Evolutionary conservation across 2,888 invertebrate species (phyloP).

Genomic region (Cerastis rubricosa): DNA sequence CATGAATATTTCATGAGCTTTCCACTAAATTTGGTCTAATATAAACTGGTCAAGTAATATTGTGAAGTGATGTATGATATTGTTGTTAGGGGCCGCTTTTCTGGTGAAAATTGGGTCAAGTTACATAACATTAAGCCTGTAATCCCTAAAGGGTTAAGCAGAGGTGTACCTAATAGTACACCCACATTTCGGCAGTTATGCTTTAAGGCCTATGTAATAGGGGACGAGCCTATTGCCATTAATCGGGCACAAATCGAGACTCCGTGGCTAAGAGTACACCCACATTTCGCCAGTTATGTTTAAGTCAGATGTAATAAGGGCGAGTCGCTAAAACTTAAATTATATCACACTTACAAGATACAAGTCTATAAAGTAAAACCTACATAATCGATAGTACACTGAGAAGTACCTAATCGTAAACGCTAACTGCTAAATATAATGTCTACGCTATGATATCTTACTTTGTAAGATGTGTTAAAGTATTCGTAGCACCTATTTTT

Average conservation of each 20-base stretch:
- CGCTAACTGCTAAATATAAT: constrained; percentile 14
- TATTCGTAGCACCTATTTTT: constrained; percentile 4
- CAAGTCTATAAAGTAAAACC: constrained; percentile 13
- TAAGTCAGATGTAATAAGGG: too few species aligned
- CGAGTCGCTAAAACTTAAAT: neutral
- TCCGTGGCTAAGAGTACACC: too few species aligned
- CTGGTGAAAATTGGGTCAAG: constrained; percentile 22
- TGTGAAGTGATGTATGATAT: constrained; percentile 27
- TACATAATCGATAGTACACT: neutral
- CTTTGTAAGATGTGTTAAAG: constrained; percentile 8
- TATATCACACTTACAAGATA: neutral
- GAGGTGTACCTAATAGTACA: too few species aligned
- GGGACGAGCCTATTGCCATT: too few species aligned
- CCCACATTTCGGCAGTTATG: too few species aligned
- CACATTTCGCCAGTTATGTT: too few species aligned
- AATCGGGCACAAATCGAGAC: too few species aligned
- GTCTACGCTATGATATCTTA: neutral
- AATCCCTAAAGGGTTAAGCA: too few species aligned
- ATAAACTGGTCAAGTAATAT: constrained; percentile 41
- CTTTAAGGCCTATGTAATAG: neutral
- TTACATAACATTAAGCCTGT: too few species aligned
- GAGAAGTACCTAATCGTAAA: constrained; percentile 27
- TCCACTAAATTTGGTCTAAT: constrained; percentile 39
- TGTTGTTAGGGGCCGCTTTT: constrained; percentile 35
- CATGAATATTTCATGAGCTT: constrained; percentile 59